Conservation (phyloP, 2,797 vertebrate species). For the Cuniculus paca region DNA sequence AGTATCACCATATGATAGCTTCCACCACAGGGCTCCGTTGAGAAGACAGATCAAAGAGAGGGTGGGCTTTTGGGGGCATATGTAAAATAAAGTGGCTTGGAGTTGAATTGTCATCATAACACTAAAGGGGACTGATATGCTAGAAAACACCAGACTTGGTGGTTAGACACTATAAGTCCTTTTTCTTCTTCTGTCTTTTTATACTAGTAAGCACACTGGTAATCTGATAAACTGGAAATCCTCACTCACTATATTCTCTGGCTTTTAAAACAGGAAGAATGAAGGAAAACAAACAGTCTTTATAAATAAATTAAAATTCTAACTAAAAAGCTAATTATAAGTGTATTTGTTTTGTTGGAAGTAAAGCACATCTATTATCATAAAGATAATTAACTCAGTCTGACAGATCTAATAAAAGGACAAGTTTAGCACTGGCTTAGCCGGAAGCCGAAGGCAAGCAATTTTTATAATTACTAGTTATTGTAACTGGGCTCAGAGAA, state of each 20-base stretch:
- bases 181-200: slow-evolving; percentile 62
- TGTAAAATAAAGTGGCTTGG: slow-evolving; percentile 54
- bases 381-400: slow-evolving; percentile 94
- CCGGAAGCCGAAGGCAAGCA: slow-evolving; percentile 92
- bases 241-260: neutral
- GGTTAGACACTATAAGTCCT: slow-evolving; percentile 31
- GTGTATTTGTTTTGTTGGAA: slow-evolving; percentile 94
- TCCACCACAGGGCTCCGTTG: slow-evolving; percentile 73
- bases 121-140: neutral
- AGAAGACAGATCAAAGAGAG: slow-evolving; percentile 72
- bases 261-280: slow-evolving; percentile 81
- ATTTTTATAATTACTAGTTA: slow-evolving; percentile 95
- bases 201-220: slow-evolving; percentile 70
- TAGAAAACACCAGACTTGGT: slow-evolving; percentile 57
- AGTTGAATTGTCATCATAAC: slow-evolving; percentile 65
- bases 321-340: slow-evolving; percentile 93
- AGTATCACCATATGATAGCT: slow-evolving; percentile 72
- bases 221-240: slow-evolving; percentile 81
- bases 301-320: slow-evolving; percentile 93
- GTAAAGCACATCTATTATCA: slow-evolving; percentile 94
- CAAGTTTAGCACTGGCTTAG: slow-evolving; percentile 92
- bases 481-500: slow-evolving; percentile 93
- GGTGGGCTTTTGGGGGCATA: slow-evolving; percentile 32
- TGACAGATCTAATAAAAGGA: slow-evolving; percentile 94
- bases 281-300: slow-evolving; percentile 89